Base-by-base conservation (phyloP, 2,797 vertebrate species). In the Danio albolineatus region DNA sequence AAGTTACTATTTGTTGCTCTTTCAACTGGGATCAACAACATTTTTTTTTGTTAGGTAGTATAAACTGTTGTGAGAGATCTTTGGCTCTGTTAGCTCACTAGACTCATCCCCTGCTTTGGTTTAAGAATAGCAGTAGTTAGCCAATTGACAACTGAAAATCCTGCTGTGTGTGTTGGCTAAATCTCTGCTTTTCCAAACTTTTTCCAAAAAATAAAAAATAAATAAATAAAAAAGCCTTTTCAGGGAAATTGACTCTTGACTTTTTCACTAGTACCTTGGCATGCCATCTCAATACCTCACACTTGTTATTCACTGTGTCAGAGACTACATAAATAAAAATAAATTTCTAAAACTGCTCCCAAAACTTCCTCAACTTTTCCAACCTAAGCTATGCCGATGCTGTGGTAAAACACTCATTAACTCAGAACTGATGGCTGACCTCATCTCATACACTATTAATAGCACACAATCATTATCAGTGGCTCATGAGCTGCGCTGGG, bases 161-260 rank as follows among this genome's bases (percentile, higher is more conserved):
- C 66, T 81, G 76, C 44, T 72, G 74, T 66, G 72, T 88, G 80
- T 83, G 79, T 78, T 43, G 13, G 54, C 49, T 59, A 66, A 89
- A 82, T 65, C 57, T 62, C 61, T 83, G 76, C 46, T 84, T 78
- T 86, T 66, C 53, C 46, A 17, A 72, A 74, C 80, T 77, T 69
- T 87, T 85, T 82, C 65, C 14, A 8, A 9, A 66, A 69, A 17
- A 54, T n/a, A n/a, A n/a, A n/a, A n/a, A n/a, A n/a, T n/a, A n/a
- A n/a, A n/a, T n/a, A n/a, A n/a, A n/a, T n/a, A 54, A 0, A 14
- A 38, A 80, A 82, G 57, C 28, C 61, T 81, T 84, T 87, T 61
- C 28, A 80, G 81, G 83, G 86, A 73, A 84, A 48, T 77, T 82
- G 81, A 83, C 77, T 85, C 73, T 85, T 86, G 65, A 75, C 82